Conservation (phyloP, 2,113 vertebrate species). For the Tachuris rubrigastra region DNA sequence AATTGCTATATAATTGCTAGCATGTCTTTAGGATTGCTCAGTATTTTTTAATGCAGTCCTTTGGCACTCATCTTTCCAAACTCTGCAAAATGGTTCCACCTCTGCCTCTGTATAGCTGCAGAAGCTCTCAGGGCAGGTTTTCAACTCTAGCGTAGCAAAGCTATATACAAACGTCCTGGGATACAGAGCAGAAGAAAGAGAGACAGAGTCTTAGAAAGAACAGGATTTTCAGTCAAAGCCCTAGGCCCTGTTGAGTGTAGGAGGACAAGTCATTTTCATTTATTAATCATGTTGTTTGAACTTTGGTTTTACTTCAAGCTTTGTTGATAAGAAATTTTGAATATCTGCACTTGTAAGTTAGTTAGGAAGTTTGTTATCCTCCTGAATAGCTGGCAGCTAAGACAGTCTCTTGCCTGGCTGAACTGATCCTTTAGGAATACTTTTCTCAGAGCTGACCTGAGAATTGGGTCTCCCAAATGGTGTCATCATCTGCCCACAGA, state of each 20-base stretch:
- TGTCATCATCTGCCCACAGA: not conserved
- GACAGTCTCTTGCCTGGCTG: not conserved
- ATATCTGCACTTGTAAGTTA: not conserved
- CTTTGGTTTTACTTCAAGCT: conserved; percentile 9
- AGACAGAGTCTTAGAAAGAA: not conserved
- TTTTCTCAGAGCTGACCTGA: not conserved
- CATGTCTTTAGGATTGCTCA: not conserved
- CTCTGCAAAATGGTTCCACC: not conserved
- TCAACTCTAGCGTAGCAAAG: not conserved
- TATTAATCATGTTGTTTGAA: conserved; percentile 19
- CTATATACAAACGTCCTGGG: not conserved
- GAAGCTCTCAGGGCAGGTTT: not conserved
- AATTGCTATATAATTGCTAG: not conserved
- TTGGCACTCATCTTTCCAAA: not conserved
- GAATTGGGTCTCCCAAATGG: not conserved
- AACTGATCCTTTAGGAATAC: not conserved
- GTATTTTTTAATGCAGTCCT: not conserved
- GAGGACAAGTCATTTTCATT: conserved; percentile 11
- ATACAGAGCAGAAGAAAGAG: not conserved
- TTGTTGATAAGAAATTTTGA: conserved; percentile 6
- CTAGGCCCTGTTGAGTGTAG: not conserved
- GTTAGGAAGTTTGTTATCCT: not conserved
- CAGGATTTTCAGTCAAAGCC: not conserved
- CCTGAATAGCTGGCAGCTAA: not conserved
- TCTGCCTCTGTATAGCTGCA: not conserved